phyloP scores from a whole-genome alignment of 2,888 invertebrate genomes.

The Nomada ruficornis region DNA sequence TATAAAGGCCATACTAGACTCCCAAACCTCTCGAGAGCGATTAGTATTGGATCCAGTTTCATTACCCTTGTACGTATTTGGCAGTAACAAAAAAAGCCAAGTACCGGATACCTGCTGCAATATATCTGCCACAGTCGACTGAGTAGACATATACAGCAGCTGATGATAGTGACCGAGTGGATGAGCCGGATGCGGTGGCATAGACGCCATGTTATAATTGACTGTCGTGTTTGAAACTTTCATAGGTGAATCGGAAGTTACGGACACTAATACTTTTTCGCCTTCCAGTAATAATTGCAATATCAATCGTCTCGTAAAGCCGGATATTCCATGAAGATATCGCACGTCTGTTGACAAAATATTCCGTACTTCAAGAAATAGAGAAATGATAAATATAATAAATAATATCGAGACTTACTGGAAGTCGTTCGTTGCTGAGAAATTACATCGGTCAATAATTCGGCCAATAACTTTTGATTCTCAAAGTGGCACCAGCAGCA shows the following conservation, averaged over 20 bases:
- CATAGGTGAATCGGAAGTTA: conserved; percentile 84
- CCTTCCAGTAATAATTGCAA: conserved; percentile 94
- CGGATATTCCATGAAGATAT: conserved; percentile 89
- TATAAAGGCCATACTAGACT: conserved; percentile 84
- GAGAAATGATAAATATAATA: background rate
- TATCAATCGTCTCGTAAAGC: conserved; percentile 94
- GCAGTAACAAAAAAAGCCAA: conserved; percentile 78
- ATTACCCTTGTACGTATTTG: conserved; percentile 78
- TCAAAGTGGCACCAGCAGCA: conserved; percentile 93
- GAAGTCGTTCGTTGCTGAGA: conserved; percentile 86
- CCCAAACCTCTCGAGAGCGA: conserved; percentile 83
- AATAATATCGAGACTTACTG: conserved; percentile 76
- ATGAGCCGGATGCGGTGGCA: conserved; percentile 88
- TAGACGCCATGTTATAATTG: conserved; percentile 77
- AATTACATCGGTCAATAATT: conserved; percentile 91
- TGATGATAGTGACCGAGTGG: conserved; percentile 91
- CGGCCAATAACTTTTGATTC: conserved; percentile 93
- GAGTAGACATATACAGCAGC: conserved; percentile 90
- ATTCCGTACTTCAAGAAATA: background rate
- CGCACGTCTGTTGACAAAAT: conserved; percentile 77
- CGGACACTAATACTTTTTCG: conserved; percentile 92
- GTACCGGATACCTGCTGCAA: conserved; percentile 86
- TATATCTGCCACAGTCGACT: conserved; percentile 90
- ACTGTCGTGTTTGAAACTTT: conserved; percentile 75
- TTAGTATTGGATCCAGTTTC: conserved; percentile 73